phyloP scores from a whole-genome alignment of 2,888 invertebrate species.

The Urechis unicinctus region DNA sequence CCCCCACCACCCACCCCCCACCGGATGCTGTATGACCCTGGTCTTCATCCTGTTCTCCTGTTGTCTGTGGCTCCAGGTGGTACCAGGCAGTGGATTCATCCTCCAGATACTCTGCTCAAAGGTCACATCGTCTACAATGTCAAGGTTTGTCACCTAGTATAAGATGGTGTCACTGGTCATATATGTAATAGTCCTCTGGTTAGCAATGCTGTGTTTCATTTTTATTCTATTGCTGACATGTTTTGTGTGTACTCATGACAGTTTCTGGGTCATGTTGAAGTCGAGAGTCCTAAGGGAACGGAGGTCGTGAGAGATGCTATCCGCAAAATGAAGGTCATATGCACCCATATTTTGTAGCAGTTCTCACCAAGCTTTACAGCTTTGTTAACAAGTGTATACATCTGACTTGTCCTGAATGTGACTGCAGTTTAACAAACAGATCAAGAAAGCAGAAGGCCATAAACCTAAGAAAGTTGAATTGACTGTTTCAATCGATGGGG shows the following conservation, averaged over 20 bases:
- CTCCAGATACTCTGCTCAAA: slow-evolving; percentile 84
- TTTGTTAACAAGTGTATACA: background rate
- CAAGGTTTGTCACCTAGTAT: slow-evolving; percentile 81
- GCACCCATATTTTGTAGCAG: no score
- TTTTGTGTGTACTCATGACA: slow-evolving; percentile 12
- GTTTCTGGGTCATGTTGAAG: slow-evolving; percentile 75
- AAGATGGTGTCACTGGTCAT: background rate
- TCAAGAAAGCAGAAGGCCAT: slow-evolving; percentile 70
- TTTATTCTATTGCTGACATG: background rate
- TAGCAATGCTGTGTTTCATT: no score
- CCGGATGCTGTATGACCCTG: no score
- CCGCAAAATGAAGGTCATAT: slow-evolving; percentile 77
- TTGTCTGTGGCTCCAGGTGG: no score
- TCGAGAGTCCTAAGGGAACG: slow-evolving; percentile 94
- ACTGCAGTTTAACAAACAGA: slow-evolving; percentile 81
- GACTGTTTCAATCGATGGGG: slow-evolving; percentile 95
- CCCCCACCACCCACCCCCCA: no score
- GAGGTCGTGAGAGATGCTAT: slow-evolving; percentile 97
- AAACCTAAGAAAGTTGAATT: slow-evolving; percentile 77
- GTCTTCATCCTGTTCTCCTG: no score
- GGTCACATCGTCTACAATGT: slow-evolving; percentile 96
- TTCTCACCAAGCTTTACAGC: no score
- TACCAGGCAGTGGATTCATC: slow-evolving; percentile 73
- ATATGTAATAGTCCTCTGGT: no score
- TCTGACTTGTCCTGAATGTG: background rate